Percentiles rank a stretch among this genome's conserved stretches.
Evolutionary conservation across 2,888 invertebrate genomes (phyloP).

Genomic region (Caenorhabditis becei): DNA sequence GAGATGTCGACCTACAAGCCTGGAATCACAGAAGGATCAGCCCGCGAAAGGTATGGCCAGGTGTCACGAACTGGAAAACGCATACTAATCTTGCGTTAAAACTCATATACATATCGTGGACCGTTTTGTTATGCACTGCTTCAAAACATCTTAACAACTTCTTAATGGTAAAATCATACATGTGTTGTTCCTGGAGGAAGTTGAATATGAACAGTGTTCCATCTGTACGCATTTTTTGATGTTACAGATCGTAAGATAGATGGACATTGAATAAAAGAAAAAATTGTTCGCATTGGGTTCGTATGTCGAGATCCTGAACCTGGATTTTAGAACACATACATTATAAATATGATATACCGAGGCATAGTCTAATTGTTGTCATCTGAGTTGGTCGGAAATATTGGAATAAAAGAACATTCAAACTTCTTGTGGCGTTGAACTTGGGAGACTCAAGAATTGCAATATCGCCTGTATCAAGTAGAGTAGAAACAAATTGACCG

Average conservation of each 20-base stretch:
- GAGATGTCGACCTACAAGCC: too few relatives aligned
- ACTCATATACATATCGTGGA: too few relatives aligned
- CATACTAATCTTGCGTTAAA: too few relatives aligned
- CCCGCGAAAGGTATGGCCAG: too few relatives aligned
- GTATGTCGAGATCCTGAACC: constrained; percentile 72
- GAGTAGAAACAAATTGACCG: constrained; percentile 78
- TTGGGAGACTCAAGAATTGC: constrained; percentile 80
- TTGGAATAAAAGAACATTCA: constrained; percentile 80
- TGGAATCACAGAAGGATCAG: too few relatives aligned
- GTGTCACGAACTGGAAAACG: too few relatives aligned
- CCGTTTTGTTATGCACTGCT: too few relatives aligned
- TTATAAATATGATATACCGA: constrained; percentile 37
- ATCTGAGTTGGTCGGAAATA: constrained; percentile 78
- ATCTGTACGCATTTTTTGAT: constrained; percentile 77
- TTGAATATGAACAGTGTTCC: constrained; percentile 80
- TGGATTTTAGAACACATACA: not conserved
- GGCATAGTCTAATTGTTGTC: constrained; percentile 74
- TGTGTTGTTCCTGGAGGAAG: constrained; percentile 80
- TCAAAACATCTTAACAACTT: too few relatives aligned
- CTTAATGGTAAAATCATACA: constrained; percentile 63
- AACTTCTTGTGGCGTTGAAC: constrained; percentile 76
- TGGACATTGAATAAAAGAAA: constrained; percentile 78
- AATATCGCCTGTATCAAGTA: constrained; percentile 80
- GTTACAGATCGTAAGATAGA: constrained; percentile 79
- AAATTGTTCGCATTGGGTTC: constrained; percentile 77